Conservation (phyloP, 2,113 vertebrate genomes). For the Numenius arquata region DNA sequence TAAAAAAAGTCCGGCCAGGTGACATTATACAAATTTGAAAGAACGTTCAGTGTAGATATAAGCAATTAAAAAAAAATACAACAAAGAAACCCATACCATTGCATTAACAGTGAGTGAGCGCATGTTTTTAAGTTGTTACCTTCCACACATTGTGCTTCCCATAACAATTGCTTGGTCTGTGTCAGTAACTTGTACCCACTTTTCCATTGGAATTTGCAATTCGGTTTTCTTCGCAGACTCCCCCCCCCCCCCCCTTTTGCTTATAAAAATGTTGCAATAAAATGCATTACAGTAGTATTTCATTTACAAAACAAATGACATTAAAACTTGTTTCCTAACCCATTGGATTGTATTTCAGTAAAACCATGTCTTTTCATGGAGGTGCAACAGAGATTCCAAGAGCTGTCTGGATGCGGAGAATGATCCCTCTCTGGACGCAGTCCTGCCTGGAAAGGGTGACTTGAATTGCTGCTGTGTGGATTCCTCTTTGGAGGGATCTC, state of each 20-base stretch:
- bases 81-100: slow-evolving; percentile 20
- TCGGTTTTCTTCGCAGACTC: neutral
- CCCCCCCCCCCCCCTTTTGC: neutral
- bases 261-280: slow-evolving; percentile 36
- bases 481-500: neutral
- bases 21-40: neutral
- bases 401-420: neutral
- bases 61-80: slow-evolving; percentile 20
- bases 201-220: neutral
- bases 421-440: neutral
- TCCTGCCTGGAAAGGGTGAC: neutral
- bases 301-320: slow-evolving; percentile 67
- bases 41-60: neutral
- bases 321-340: slow-evolving; percentile 46
- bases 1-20: neutral
- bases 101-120: slow-evolving; percentile 20
- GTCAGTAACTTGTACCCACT: neutral
- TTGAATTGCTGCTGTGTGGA: neutral
- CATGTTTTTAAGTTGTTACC: neutral
- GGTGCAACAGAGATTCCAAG: neutral
- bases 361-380: neutral
- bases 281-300: slow-evolving; percentile 62
- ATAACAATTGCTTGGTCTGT: neutral
- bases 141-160: slow-evolving; percentile 20
- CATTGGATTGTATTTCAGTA: slow-evolving; percentile 61